Evolutionary conservation across 64 coral and sea anemone species (phyloP), one percentile per base, ranked within the genome.

Genomic region (Exaiptasia diaphana): DNA sequence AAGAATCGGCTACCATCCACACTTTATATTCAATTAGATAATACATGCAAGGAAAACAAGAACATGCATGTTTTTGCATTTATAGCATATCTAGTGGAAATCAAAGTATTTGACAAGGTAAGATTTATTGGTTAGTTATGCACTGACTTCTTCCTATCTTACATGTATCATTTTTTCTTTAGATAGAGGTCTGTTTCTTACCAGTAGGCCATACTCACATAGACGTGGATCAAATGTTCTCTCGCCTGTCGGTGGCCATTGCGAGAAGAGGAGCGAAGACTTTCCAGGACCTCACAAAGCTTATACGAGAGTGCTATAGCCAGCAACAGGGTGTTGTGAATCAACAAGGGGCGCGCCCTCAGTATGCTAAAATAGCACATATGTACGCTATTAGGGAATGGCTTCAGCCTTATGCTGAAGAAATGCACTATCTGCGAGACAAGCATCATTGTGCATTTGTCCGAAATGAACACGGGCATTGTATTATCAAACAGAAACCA

Each of bases 21-120:
- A 0, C 1, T 80, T 22, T 80, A 59, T 38, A 29, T 81, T 1
- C 86, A 89, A 30, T 18, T 89, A 1, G 76, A 89, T 33, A 89
- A 89, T 55, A 89, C 86, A 0, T 71, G 70, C 15, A 73, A 65
- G 12, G 77, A 88, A 17, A 88, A 88, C 21, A 88, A 88, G 14
- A 88, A 80, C 7, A 75, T 80, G 21, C 64, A 38, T 50, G 43
- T 89, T 0, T 74, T 89, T 24, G 67, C 36, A 0, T 65, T 89
- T 6, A 14, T 89, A 43, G 76, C 67, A 0, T 81, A 81, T 45
- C 31, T 81, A 0, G 67, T 90, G 0, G 78, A 90, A 67, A 76
- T 36, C 0, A 20, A 62, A 35, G 68, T 89, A 9, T 89, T 89
- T 67, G 68, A 89, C 4, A 82, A 33, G 68, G 77, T 89, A 75